phyloP scores from a whole-genome alignment of 1,140 invertebrate genomes.

The Drosophila biarmipes region DNA sequence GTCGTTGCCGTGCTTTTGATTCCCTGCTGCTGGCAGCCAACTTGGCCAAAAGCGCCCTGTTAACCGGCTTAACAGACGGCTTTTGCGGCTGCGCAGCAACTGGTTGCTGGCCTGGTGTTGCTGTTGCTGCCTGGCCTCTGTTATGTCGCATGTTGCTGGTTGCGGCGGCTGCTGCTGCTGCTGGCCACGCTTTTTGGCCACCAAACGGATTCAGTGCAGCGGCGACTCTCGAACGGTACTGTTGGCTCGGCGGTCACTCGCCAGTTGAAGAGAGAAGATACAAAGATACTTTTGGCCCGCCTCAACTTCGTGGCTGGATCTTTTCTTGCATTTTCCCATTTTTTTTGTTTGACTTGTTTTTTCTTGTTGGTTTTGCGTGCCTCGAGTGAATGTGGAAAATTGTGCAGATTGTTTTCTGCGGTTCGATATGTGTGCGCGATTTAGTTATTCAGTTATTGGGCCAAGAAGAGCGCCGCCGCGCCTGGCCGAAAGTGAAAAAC shows the following conservation, averaged over 20 bases:
- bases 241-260: slow-evolving; percentile 65
- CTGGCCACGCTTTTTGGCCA: slow-evolving; percentile 70
- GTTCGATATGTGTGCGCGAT: slow-evolving; percentile 16
- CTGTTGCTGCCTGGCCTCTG: slow-evolving; percentile 25
- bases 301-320: slow-evolving; percentile 14
- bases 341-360: slow-evolving; percentile 6
- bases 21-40: slow-evolving; percentile 4
- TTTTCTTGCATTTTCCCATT: slow-evolving; percentile 11
- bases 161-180: slow-evolving; percentile 29
- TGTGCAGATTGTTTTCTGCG: slow-evolving; percentile 23
- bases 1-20: neutral
- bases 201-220: slow-evolving; percentile 78
- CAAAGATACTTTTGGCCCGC: neutral
- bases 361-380: slow-evolving; percentile 43
- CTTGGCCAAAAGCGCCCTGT: slow-evolving; percentile 20
- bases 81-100: slow-evolving; percentile 65
- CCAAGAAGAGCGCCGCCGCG: slow-evolving; percentile 48
- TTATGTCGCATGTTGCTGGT: slow-evolving; percentile 33
- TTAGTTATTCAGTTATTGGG: slow-evolving; percentile 23
- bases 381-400: slow-evolving; percentile 54
- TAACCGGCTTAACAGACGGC: slow-evolving; percentile 39
- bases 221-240: slow-evolving; percentile 83
- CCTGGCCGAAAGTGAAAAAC: slow-evolving; percentile 71
- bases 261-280: slow-evolving; percentile 16
- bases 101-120: slow-evolving; percentile 26